A percentile compares a stretch with the other conserved stretches of the same genome.
Evolutionary conservation across 2,888 invertebrate genomes (phyloP).

Genomic region (Plebejus melissa): DNA sequence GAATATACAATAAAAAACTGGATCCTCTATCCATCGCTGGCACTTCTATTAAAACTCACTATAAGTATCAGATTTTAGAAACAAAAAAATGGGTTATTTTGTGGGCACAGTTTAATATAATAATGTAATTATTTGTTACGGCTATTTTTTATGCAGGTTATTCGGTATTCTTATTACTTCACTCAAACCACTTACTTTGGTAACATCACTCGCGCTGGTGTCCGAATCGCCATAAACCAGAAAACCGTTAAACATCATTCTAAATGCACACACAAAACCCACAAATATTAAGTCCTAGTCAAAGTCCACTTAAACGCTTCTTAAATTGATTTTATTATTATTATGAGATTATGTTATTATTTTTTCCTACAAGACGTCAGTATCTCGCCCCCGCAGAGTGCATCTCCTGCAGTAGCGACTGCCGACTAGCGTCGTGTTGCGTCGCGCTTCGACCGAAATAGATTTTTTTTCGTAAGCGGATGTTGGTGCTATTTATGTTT

Average conservation of each 20-base stretch:
- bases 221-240: constrained; percentile 65
- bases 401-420: not conserved
- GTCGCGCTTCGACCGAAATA: not conserved
- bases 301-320: not conserved
- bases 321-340: not conserved
- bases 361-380: not conserved
- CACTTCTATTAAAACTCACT: too few species aligned
- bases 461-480: constrained; percentile 28
- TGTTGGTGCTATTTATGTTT: constrained; percentile 24
- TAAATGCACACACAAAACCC: constrained; percentile 29
- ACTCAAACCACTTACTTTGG: constrained; percentile 52
- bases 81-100: too few species aligned
- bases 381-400: constrained; percentile 14
- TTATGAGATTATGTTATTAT: too few species aligned
- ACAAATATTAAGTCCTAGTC: not conserved
- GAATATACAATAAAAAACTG: too few species aligned
- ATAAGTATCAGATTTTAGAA: too few species aligned
- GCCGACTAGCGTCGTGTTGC: not conserved
- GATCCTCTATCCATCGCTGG: too few species aligned
- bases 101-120: too few species aligned
- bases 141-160: too few species aligned
- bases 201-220: constrained; percentile 64
- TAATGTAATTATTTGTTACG: too few species aligned
- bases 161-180: not conserved
- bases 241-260: constrained; percentile 71